Percentiles rank a stretch among this genome's conserved stretches.
Evolutionary conservation across 2,797 vertebrate genomes (phyloP).

Genomic region (Poecilia wingei): DNA sequence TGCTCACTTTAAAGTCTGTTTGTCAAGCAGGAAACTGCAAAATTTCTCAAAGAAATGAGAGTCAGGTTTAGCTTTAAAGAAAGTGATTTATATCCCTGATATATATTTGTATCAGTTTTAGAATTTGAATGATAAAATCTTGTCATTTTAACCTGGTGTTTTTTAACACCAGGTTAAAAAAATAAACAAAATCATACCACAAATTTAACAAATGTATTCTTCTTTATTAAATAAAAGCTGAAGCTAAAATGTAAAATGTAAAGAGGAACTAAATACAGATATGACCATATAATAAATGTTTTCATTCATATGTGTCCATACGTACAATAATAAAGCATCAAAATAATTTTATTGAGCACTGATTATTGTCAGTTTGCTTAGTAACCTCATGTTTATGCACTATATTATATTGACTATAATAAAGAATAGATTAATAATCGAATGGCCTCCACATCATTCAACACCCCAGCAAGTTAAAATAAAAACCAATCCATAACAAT

Average conservation of each 20-base stretch:
- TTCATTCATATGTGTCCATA: not conserved
- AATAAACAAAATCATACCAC: not conserved
- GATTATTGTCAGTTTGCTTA: not conserved
- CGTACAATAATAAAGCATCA: not conserved
- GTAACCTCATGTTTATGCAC: not conserved
- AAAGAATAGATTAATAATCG: not conserved
- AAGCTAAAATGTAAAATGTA: not conserved
- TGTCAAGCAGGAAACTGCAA: not conserved
- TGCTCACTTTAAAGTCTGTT: not conserved
- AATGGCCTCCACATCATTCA: not conserved
- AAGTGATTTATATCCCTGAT: not conserved
- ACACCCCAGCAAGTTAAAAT: not conserved
- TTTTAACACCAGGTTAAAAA: not conserved
- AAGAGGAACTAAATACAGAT: not conserved
- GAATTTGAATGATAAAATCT: not conserved
- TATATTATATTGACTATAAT: not conserved
- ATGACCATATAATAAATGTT: not conserved
- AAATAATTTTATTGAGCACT: not conserved
- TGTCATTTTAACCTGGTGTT: too few relatives aligned
- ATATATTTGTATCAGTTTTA: not conserved
- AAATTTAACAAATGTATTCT: not conserved
- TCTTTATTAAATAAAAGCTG: not conserved
- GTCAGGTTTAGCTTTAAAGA: not conserved
- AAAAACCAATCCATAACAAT: not conserved
- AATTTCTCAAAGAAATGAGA: not conserved